Evolutionary conservation across 1,140 invertebrate genomes (phyloP).

Genomic region (Vanessa tameamea): DNA sequence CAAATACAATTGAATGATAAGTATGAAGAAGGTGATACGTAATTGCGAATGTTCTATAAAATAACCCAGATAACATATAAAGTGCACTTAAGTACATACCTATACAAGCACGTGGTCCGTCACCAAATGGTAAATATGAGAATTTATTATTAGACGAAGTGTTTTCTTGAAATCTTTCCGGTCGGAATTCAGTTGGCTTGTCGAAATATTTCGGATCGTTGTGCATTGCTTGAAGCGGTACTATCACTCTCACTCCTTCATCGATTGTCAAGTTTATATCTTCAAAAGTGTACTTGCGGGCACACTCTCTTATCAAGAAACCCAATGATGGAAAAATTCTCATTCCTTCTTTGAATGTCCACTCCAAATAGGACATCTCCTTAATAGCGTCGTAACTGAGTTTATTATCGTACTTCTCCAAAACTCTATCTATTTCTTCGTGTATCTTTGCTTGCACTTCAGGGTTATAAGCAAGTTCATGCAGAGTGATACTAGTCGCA

Average conservation of each 20-base stretch:
- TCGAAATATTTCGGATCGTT: conserved; percentile 79
- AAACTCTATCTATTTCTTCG: conserved; percentile 30
- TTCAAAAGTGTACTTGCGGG: conserved; percentile 65
- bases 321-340: conserved; percentile 59
- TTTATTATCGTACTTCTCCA: conserved; percentile 29
- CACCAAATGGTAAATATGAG: conserved; percentile 47
- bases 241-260: conserved; percentile 51
- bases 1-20: too few relatives aligned
- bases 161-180: conserved; percentile 80
- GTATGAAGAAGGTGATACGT: too few relatives aligned
- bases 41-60: too few relatives aligned
- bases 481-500: conserved; percentile 18
- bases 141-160: conserved; percentile 62
- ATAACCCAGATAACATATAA: too few relatives aligned
- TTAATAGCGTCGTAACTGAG: conserved; percentile 27
- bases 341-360: conserved; percentile 23
- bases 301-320: conserved; percentile 57
- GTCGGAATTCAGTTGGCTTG: conserved; percentile 78
- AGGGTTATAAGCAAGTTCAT: conserved; percentile 23
- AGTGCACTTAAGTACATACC: conserved; percentile 32
- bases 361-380: conserved; percentile 20
- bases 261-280: conserved; percentile 60
- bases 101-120: conserved; percentile 46
- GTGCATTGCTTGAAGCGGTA: conserved; percentile 75
- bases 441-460: conserved; percentile 29